These are phyloP conservation scores for Periophthalmus modestus DNA, from an alignment of 2,113 vertebrate species.

Conservation along the genomic window DNA sequence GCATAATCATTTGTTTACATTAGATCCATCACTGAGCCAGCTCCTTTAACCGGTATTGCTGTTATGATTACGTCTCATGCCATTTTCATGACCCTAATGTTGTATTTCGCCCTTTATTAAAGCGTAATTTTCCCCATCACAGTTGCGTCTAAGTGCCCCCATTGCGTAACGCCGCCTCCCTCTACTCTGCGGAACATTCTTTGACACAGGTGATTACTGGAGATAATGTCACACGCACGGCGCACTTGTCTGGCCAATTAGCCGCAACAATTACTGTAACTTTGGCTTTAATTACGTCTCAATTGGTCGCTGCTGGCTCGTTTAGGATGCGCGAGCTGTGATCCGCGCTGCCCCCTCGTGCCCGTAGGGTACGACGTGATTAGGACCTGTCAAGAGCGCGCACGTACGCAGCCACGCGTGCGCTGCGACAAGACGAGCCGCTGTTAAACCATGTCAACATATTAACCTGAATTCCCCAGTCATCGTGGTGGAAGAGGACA, in stretches of 20 bases:
- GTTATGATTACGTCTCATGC: neutral
- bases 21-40: neutral
- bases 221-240: slow-evolving; percentile 45
- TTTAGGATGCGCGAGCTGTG: slow-evolving; percentile 91
- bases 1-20: slow-evolving; percentile 7
- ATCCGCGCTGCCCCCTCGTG: slow-evolving; percentile 85
- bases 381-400: slow-evolving; percentile 90
- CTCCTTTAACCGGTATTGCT: neutral
- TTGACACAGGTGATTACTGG: slow-evolving; percentile 37
- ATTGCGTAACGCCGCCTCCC: neutral
- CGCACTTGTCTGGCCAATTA: slow-evolving; percentile 81
- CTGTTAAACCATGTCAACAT: slow-evolving; percentile 99
- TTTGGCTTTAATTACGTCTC: slow-evolving; percentile 96
- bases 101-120: slow-evolving; percentile 9
- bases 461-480: slow-evolving; percentile 99
- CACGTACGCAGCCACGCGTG: slow-evolving; percentile 88
- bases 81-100: neutral
- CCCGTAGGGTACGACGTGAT: slow-evolving; percentile 94
- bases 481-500: slow-evolving; percentile 77
- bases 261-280: slow-evolving; percentile 95
- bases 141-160: neutral
- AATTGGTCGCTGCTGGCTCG: slow-evolving; percentile 91
- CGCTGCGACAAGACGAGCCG: slow-evolving; percentile 92
- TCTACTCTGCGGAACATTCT: slow-evolving; percentile 1
- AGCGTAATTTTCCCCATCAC: slow-evolving; percentile 5